Percentiles rank a stretch among this genome's conserved stretches.
These are phyloP conservation scores for Pogonognathellus flavescens DNA, from an alignment of 1,140 invertebrate species.

Conservation along the genomic window DNA sequence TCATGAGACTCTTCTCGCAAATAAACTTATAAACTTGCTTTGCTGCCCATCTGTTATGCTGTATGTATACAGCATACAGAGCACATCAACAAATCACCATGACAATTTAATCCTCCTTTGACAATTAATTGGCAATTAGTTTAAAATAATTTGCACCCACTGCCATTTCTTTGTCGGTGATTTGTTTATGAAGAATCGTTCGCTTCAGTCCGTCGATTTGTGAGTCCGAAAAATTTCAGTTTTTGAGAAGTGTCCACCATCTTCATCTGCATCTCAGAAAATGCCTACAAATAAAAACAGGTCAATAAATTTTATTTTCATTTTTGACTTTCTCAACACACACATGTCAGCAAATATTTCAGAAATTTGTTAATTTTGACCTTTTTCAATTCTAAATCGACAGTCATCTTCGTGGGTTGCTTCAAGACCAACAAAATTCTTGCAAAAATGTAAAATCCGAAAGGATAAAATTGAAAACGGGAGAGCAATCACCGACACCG, in stretches of 20 bases:
- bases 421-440: too few species aligned
- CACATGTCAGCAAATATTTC: constrained; percentile 45
- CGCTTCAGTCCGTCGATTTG: constrained; percentile 82
- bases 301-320: too few species aligned
- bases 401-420: background rate
- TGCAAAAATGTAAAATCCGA: background rate
- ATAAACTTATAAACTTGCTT: too few species aligned
- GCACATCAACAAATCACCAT: constrained; percentile 1
- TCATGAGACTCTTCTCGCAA: too few species aligned
- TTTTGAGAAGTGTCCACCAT: constrained; percentile 85
- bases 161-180: constrained; percentile 78
- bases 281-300: constrained; percentile 76
- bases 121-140: too few species aligned
- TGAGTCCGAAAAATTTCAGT: constrained; percentile 81
- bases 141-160: constrained; percentile 68
- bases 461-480: background rate
- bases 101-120: constrained; percentile 60
- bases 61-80: too few species aligned
- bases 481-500: too few species aligned
- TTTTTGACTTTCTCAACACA: too few species aligned
- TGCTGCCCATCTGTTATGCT: too few species aligned
- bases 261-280: constrained; percentile 86
- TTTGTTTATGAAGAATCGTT: constrained; percentile 78
- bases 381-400: constrained; percentile 31
- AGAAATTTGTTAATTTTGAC: background rate